phyloP scores from a whole-genome alignment of 2,113 vertebrate genomes.

The Serinus canaria region DNA sequence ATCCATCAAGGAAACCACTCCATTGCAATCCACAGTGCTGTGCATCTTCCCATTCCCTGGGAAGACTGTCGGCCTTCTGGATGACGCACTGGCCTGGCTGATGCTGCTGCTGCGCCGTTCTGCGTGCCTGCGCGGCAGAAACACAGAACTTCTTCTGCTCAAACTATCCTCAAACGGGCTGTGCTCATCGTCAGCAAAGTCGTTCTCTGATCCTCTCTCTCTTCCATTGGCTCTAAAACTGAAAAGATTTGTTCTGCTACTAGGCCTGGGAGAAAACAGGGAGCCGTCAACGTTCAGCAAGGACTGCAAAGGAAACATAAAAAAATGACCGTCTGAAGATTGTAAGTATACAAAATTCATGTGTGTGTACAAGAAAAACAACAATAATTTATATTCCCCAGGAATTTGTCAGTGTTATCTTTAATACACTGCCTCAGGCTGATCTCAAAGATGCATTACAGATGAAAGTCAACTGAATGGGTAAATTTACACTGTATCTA shows the following conservation, averaged over 20 bases:
- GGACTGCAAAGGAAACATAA: constrained; percentile 81
- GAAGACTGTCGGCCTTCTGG: constrained; percentile 64
- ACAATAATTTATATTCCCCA: neutral
- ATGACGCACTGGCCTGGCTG: constrained; percentile 82
- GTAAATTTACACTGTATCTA: neutral
- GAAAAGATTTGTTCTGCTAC: constrained; percentile 90
- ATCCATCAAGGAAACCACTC: constrained; percentile 85
- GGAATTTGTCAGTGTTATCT: neutral
- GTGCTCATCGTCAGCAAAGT: constrained; percentile 93
- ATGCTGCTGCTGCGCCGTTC: constrained; percentile 83
- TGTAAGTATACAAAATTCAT: neutral
- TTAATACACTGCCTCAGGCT: neutral
- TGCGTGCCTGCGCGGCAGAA: constrained; percentile 71
- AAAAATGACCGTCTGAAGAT: neutral
- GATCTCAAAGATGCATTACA: neutral
- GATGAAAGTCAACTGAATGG: neutral
- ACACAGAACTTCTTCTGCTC: constrained; percentile 85
- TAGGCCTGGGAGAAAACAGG: constrained; percentile 84
- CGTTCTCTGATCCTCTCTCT: constrained; percentile 86
- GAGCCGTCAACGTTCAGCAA: constrained; percentile 88
- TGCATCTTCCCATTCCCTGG: constrained; percentile 84
- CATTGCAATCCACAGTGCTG: constrained; percentile 91
- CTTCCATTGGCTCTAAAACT: constrained; percentile 78
- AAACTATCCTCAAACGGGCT: constrained; percentile 86
- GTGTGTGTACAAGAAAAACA: neutral